A percentile compares a stretch with the other conserved stretches of the same genome.
These are phyloP conservation scores for Nomada lathburiana DNA, from an alignment of 2,888 invertebrate genomes.

Conservation along the genomic window DNA sequence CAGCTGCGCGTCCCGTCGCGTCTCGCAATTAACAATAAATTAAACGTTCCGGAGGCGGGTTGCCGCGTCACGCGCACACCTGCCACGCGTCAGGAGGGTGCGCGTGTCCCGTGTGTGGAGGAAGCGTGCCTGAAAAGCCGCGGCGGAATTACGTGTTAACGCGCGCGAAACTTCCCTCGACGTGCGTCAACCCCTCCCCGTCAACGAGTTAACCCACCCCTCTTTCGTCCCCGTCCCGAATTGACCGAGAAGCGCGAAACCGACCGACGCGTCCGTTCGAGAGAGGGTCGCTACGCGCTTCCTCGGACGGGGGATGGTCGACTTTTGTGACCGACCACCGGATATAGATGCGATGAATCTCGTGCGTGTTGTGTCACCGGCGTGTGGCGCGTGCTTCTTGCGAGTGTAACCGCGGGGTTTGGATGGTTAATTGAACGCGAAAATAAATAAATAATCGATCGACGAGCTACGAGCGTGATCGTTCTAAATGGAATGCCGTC, in stretches of 20 bases:
- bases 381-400: constrained; percentile 42
- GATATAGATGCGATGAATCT: constrained; percentile 41
- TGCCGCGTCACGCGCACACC: constrained; percentile 86
- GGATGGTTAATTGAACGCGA: constrained; percentile 40
- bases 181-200: constrained; percentile 11
- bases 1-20: constrained; percentile 62
- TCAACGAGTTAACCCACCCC: constrained; percentile 1
- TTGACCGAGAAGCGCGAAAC: constrained; percentile 26
- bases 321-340: constrained; percentile 44
- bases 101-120: constrained; percentile 18
- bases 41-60: constrained; percentile 78
- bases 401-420: too few relatives aligned
- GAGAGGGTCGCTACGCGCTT: not conserved
- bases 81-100: constrained; percentile 80
- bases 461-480: not conserved
- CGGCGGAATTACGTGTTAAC: constrained; percentile 81
- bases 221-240: not conserved
- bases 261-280: not conserved
- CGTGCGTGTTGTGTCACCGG: constrained; percentile 24
- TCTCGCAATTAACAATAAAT: constrained; percentile 77
- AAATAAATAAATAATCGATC: constrained; percentile 62
- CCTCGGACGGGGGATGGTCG: constrained; percentile 20
- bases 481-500: constrained; percentile 33
- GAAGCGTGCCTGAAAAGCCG: constrained; percentile 58
- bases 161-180: not conserved